Evolutionary conservation across 2,797 vertebrate species (phyloP), one percentile per base, ranked within the genome.

Genomic region (Siniperca undulata): DNA sequence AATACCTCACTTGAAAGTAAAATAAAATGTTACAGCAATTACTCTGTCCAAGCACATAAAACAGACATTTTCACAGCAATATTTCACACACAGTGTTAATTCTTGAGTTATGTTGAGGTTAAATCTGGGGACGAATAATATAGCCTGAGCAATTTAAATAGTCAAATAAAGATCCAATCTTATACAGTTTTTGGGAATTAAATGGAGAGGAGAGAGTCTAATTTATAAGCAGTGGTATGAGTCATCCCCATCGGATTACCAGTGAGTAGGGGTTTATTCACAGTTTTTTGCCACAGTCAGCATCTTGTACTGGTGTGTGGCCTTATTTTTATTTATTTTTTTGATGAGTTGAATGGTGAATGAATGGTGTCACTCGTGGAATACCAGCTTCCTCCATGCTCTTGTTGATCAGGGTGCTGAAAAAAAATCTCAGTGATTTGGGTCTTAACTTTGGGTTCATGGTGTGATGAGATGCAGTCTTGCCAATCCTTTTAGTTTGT

Each of bases 121-220:
- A 78, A 65, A 81, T 75, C 55, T 9, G 11, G 17, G 60, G 11
- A 70, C 0, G 12, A 65, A 16, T 38, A 46, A 70, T 74, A 66
- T 52, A 85, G 52, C 53, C 36, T 55, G 36, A 80, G 59, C 67
- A 84, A 81, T 84, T 90, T 81, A 48, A 86, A 65, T 83, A 85
- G 17, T 61, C 9, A 62, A 86, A 77, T 66, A 66, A 77, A 74
- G 78, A 74, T 72, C 36, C 4, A 42, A 40, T 80, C 71, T 60
- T 38, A 70, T 20, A 64, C 62, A 55, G 46, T 85, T 78, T 78
- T 40, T 3, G 17, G 22, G 69, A 55, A 76, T 86, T 78, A 44
- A 58, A 66, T 82, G 46, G 14, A 80, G 73, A 76, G 56, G 56
- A 71, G 59, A 66, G 66, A 77, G 65, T 71, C 55, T 82, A 75